These are phyloP conservation scores for Gambusia yucatana DNA, from an alignment of 2,797 vertebrate genomes.

Conservation along the genomic window DNA sequence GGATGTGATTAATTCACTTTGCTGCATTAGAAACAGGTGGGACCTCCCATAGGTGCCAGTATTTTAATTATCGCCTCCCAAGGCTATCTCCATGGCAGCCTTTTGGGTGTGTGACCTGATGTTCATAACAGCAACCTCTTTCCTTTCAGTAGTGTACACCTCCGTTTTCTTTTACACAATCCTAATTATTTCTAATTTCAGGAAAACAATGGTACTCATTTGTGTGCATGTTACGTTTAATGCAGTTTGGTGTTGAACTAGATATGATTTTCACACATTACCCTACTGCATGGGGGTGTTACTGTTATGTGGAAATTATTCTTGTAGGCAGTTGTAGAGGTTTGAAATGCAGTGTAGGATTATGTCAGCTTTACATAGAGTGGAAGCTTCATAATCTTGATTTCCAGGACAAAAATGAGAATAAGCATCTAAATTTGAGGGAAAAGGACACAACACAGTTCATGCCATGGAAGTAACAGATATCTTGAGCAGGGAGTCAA, in stretches of 20 bases:
- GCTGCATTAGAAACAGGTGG: constrained; percentile 65
- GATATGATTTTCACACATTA: constrained; percentile 58
- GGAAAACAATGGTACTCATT: constrained; percentile 14
- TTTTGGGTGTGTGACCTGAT: constrained; percentile 32
- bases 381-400: constrained; percentile 24
- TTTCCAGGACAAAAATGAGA: constrained; percentile 18
- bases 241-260: constrained; percentile 38
- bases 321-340: constrained; percentile 67
- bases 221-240: constrained; percentile 5
- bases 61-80: constrained; percentile 82
- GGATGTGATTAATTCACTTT: constrained; percentile 78
- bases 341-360: constrained; percentile 69
- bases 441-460: neutral
- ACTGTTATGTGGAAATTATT: constrained; percentile 69
- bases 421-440: neutral
- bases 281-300: constrained; percentile 63
- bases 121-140: constrained; percentile 2
- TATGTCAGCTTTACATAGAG: constrained; percentile 54
- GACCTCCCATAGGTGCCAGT: constrained; percentile 72
- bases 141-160: neutral
- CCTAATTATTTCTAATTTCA: neutral
- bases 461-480: neutral
- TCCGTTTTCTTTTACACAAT: neutral
- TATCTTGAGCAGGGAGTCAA: neutral
- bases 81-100: constrained; percentile 65